Percentiles rank a stretch among this genome's conserved stretches.
Evolutionary conservation across 1,140 invertebrate genomes (phyloP).

Genomic region (Panagrolaimus sp.): DNA sequence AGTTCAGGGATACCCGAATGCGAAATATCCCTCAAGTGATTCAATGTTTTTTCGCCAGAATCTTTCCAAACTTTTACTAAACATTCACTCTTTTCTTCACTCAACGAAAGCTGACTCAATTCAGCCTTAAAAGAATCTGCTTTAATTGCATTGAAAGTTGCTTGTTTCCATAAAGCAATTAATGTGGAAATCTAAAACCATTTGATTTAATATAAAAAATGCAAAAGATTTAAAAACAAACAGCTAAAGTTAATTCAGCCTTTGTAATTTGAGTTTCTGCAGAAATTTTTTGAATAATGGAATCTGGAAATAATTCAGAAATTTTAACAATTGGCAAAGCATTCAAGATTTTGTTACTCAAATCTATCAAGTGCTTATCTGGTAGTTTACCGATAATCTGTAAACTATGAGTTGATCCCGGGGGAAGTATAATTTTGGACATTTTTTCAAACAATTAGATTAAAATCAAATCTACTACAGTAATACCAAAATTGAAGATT

Average conservation of each 20-base stretch:
- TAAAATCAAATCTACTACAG: too few relatives aligned
- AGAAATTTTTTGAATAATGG: background rate
- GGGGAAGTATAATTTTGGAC: too few relatives aligned
- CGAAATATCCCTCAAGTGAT: background rate
- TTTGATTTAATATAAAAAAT: too few relatives aligned
- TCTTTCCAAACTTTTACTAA: background rate
- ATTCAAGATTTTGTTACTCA: too few relatives aligned
- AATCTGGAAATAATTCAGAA: background rate
- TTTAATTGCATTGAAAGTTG: background rate
- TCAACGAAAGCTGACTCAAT: background rate
- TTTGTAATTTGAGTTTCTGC: background rate
- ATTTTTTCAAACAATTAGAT: too few relatives aligned
- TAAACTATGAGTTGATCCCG: too few relatives aligned
- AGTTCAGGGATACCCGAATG: background rate
- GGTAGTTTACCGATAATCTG: too few relatives aligned
- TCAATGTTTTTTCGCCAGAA: background rate
- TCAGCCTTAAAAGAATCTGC: background rate
- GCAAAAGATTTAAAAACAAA: background rate
- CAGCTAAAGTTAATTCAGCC: background rate
- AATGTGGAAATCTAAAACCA: background rate
- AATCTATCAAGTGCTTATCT: too few relatives aligned
- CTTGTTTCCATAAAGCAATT: conserved; percentile 4
- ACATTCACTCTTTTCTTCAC: background rate
- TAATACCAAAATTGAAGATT: too few relatives aligned
- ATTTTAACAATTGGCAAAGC: too few relatives aligned